Percentiles rank a stretch among this genome's conserved stretches.
Evolutionary conservation across 2,888 invertebrate species (phyloP).

Genomic region (Tinea semifulvella): DNA sequence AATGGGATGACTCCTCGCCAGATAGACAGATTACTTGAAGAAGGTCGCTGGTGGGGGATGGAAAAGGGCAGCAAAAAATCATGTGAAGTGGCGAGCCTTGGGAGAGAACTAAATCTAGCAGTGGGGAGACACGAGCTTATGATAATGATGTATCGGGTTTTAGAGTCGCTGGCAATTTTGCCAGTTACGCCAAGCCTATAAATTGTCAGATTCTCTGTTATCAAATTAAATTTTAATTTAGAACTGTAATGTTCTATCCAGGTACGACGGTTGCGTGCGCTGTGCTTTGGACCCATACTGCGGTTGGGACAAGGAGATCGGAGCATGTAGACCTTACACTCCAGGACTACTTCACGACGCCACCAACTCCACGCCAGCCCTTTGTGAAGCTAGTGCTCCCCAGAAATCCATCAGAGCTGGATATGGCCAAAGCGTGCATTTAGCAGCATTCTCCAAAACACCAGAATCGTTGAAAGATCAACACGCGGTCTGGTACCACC

Average conservation of each 20-base stretch:
- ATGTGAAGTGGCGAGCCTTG: no score
- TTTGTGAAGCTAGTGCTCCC: conserved; percentile 66
- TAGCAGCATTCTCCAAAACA: conserved; percentile 62
- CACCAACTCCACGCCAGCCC: conserved; percentile 66
- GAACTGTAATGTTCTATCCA: conserved; percentile 21
- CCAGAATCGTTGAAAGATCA: conserved; percentile 58
- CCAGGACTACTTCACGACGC: conserved; percentile 68
- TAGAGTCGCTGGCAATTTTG: no score
- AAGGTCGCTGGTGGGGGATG: no score
- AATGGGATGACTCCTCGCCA: no score
- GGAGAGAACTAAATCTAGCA: no score
- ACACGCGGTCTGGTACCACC: conserved; percentile 59
- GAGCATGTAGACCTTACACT: conserved; percentile 65
- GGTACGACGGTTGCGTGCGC: conserved; percentile 69
- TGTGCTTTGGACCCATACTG: conserved; percentile 75
- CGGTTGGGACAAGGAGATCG: conserved; percentile 73
- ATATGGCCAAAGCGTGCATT: conserved; percentile 70
- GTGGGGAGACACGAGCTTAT: no score
- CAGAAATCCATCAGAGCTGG: conserved; percentile 66
- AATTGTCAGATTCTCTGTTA: no score
- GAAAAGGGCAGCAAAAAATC: no score
- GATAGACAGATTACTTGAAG: no score
- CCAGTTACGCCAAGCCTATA: no score
- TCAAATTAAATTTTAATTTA: no score
- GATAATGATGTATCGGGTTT: no score